Evolutionary conservation across 2,888 invertebrate species (phyloP), one percentile per base, ranked within the genome.

Genomic region (Cheilosia variabilis): DNA sequence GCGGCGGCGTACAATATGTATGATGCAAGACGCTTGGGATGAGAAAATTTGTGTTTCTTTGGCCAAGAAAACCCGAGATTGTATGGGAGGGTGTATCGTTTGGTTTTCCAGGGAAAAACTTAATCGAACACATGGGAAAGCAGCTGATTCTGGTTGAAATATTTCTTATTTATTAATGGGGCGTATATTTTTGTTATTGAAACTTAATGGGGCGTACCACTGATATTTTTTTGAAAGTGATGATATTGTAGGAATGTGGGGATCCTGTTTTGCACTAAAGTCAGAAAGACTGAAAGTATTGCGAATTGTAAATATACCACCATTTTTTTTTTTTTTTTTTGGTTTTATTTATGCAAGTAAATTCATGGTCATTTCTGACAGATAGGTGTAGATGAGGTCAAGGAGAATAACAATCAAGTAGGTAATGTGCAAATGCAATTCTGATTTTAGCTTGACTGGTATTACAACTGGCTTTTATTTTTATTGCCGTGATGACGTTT

Each of bases 11-110:
- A 75, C 37, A 31, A 9, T 31, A 9, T 76, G 43, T 75, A 79
- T 84, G 86, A 81, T 77, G 86, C 81, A 86, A 86, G 86, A 86
- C 62, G 72, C 63, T 76, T 71, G 66, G 66, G 81, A 76, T 86
- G 86, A 57, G 86, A 86, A 86, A 86, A 86, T 72, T 71, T 57
- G 66, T 62, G 53, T 86, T 81, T 76, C 68, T 68, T 68, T 76
- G 68, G 50, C 52, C 22, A 69, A 60, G 62, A 66, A 43, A 62
- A 53, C 10, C 19, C 17, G 43, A 22, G 65, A 22, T 5, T 66
- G 53, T 15, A 4, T 68, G 17, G 41, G 52, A 37, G 66, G 80
- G 73, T 72, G 73, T 31, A 69, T 52, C 22, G 72, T 65, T 72
- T 79, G 27, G 52, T 57, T 58, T 65, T 79, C 31, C 55, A 60